A percentile compares a stretch with the other conserved stretches of the same genome.
Evolutionary conservation across 2,113 vertebrate species (phyloP).

Genomic region (Petaurus breviceps): DNA sequence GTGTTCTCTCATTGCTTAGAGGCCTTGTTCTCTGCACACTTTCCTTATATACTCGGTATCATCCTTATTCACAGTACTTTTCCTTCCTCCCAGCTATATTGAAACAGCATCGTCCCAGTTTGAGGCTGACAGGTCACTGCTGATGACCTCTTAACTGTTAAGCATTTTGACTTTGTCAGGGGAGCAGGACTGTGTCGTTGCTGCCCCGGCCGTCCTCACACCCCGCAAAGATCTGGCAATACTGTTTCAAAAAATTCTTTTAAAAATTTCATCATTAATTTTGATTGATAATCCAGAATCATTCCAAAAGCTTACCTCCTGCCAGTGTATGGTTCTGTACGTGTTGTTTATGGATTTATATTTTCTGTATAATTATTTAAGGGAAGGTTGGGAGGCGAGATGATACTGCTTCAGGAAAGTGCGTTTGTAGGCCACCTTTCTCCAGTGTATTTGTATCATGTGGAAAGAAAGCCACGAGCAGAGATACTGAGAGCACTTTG

Average conservation of each 20-base stretch:
- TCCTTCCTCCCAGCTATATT: not conserved
- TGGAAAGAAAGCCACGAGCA: not conserved
- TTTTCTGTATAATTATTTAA: not conserved
- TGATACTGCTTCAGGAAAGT: not conserved
- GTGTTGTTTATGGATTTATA: not conserved
- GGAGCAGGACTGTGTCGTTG: not conserved
- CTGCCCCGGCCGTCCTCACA: accelerated
- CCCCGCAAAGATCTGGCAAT: not conserved
- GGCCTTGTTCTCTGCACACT: not conserved
- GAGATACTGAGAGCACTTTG: not conserved
- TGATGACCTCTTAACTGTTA: not conserved
- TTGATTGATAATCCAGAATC: not conserved
- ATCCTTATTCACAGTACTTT: not conserved
- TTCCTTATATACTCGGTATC: not conserved
- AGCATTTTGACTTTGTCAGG: not conserved
- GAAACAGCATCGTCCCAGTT: not conserved
- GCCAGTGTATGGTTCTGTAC: not conserved
- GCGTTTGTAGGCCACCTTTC: not conserved
- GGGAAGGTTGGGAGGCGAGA: not conserved
- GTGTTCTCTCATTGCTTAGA: not conserved
- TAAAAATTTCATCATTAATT: not conserved
- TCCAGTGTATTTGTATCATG: not conserved
- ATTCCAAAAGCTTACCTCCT: not conserved
- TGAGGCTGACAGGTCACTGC: not conserved
- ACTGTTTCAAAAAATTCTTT: not conserved